Percentiles rank a stretch among this genome's conserved stretches.
phyloP scores from a whole-genome alignment of 2,113 vertebrate genomes.

The Girardinichthys multiradiatus region DNA sequence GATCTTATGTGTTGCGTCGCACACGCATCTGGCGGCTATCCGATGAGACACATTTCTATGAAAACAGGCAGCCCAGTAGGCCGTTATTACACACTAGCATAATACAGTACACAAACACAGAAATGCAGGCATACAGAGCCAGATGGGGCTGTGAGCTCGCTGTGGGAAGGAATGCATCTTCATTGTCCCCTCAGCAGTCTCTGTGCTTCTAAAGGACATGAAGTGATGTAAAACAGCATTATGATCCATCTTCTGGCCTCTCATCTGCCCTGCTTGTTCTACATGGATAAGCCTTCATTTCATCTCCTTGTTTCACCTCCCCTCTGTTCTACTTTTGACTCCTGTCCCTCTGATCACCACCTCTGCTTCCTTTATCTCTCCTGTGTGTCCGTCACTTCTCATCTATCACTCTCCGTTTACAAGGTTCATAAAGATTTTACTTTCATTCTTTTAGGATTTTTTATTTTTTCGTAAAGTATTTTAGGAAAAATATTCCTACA shows the following conservation, averaged over 20 bases:
- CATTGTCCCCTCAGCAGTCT: constrained; percentile 65
- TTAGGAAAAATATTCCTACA: not conserved
- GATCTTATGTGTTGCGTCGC: constrained; percentile 45
- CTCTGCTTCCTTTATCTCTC: constrained; percentile 19
- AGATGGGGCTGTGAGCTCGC: constrained; percentile 65
- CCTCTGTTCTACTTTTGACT: constrained; percentile 24
- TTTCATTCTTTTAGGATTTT: not conserved
- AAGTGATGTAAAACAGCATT: constrained; percentile 48
- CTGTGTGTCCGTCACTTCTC: constrained; percentile 29
- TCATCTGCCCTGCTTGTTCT: constrained; percentile 42
- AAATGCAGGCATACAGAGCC: constrained; percentile 57
- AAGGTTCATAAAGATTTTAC: not conserved
- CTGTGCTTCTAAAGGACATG: constrained; percentile 55
- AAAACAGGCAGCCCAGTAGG: constrained; percentile 58
- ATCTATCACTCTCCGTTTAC: not conserved
- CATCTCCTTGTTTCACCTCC: constrained; percentile 29
- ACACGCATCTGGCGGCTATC: constrained; percentile 59
- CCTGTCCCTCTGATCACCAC: constrained; percentile 15
- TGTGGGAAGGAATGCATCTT: constrained; percentile 59
- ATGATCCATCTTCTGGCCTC: constrained; percentile 43
- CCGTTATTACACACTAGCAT: constrained; percentile 60
- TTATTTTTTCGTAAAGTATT: not conserved
- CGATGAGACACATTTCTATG: constrained; percentile 47
- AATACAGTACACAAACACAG: constrained; percentile 63
- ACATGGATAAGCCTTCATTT: constrained; percentile 19